These are phyloP conservation scores for Aegithalos caudatus DNA, from an alignment of 2,113 vertebrate species.

Conservation along the genomic window DNA sequence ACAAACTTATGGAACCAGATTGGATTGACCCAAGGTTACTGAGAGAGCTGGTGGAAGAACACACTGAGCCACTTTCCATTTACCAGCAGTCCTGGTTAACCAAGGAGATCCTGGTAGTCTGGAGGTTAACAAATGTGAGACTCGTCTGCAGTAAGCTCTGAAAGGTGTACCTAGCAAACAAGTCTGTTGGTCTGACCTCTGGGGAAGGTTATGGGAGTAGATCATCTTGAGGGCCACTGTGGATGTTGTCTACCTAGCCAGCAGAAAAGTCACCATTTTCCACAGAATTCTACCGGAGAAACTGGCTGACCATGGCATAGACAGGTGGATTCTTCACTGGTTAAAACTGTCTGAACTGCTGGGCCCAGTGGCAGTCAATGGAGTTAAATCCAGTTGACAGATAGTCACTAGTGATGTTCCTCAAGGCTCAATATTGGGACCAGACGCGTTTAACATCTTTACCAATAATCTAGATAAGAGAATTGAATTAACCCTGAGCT, in stretches of 20 bases:
- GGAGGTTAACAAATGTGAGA: not conserved
- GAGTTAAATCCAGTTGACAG: not conserved
- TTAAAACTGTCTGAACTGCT: not conserved
- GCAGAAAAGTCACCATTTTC: not conserved
- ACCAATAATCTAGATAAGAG: not conserved
- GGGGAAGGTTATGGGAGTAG: not conserved
- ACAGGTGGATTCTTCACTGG: not conserved
- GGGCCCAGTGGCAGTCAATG: not conserved
- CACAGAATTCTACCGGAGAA: not conserved
- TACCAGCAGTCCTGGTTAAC: not conserved
- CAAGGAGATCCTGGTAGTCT: not conserved
- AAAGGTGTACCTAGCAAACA: not conserved
- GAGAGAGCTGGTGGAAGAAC: not conserved
- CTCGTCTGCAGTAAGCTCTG: not conserved
- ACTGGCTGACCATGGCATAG: not conserved
- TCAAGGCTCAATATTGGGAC: not conserved
- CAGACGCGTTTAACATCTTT: not conserved
- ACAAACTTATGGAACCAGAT: fast-evolving
- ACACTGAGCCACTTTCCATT: fast-evolving
- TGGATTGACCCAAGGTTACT: not conserved
- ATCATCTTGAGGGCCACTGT: not conserved
- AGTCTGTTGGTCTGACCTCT: not conserved
- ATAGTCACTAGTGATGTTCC: not conserved
- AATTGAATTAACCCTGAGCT: fast-evolving
- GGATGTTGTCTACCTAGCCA: not conserved